These are phyloP conservation scores for Troides oblongomaculatus DNA, from an alignment of 2,888 invertebrate genomes.

Conservation along the genomic window DNA sequence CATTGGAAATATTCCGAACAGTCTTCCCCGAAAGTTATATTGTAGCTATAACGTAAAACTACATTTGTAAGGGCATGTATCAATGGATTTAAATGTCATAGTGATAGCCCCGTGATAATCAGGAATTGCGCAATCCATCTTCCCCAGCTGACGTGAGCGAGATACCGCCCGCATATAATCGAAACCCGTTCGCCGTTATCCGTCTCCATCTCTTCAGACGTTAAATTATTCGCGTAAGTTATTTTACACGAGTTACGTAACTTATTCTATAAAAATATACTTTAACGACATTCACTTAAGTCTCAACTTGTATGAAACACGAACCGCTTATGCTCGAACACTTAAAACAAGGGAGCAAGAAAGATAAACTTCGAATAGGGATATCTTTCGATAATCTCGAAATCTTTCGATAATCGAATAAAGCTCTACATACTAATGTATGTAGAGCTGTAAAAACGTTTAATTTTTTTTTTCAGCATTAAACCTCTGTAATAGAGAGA, in stretches of 20 bases:
- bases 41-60: neutral
- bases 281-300: neutral
- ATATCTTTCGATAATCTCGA: too few species aligned
- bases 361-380: too few species aligned
- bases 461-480: neutral
- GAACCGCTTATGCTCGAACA: too few species aligned
- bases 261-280: neutral
- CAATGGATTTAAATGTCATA: conserved; percentile 41
- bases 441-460: too few species aligned
- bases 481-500: neutral
- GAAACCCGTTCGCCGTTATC: conserved; percentile 42
- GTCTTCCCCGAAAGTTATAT: too few species aligned
- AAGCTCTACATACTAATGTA: too few species aligned
- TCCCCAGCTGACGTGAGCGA: conserved; percentile 36
- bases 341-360: too few species aligned
- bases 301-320: neutral
- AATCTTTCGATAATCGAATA: too few species aligned
- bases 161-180: conserved; percentile 36
- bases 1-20: neutral
- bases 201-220: conserved; percentile 30
- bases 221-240: conserved; percentile 9
- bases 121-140: conserved; percentile 63
- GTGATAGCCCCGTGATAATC: conserved; percentile 54
- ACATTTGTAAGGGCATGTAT: conserved; percentile 12
- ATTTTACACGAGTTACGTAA: neutral